Base-by-base conservation (phyloP, 2,797 vertebrate genomes). In the Macroramphosus scolopax region DNA sequence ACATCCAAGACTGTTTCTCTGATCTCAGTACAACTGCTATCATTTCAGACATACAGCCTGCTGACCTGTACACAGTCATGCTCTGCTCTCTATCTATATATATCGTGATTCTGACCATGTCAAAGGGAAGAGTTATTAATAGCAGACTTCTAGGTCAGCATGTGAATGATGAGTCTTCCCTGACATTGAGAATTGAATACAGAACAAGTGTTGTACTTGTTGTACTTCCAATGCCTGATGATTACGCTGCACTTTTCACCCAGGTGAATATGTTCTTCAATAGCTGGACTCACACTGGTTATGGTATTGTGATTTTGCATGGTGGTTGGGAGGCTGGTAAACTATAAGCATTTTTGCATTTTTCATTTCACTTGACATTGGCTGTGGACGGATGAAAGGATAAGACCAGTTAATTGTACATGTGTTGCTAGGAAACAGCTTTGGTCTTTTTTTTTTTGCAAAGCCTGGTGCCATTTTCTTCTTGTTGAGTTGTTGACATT, bases 51-150 rank as follows among this genome's bases (percentile, higher is more conserved):
- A 44, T 26, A 18, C n/a, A 10, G 36, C n/a, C 20, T 22, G 28
- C 54, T 50, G 61, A 25, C 64, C 33, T 48, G 33, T 38, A 43
- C 34, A 34, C 45, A 51, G 51, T 69, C 67, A 56, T 63, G 36
- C 37, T 17, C 28, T 35, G 32, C 44, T 66, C 60, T 73, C 68
- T 81, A 79, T 84, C 77, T 63, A 34, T 77, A 48, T 67, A 65
- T 48, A 62, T 59, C 47, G 47, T 32, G 31, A 35, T 51, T 47
- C 53, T 51, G 38, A 42, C 49, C 59, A 47, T 69, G 73, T 63
- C 62, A 67, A 77, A 62, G 63, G 31, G 45, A 64, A 20, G 12
- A n/a, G 44, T 35, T 88, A 85, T 80, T 77, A 75, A 67, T 83
- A 83, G 58, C 29, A 14, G n/a, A 39, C 2, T 29, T 73, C 22